Evolutionary conservation across 2,888 invertebrate genomes (phyloP).

Genomic region (Tolmerus cingulatus): DNA sequence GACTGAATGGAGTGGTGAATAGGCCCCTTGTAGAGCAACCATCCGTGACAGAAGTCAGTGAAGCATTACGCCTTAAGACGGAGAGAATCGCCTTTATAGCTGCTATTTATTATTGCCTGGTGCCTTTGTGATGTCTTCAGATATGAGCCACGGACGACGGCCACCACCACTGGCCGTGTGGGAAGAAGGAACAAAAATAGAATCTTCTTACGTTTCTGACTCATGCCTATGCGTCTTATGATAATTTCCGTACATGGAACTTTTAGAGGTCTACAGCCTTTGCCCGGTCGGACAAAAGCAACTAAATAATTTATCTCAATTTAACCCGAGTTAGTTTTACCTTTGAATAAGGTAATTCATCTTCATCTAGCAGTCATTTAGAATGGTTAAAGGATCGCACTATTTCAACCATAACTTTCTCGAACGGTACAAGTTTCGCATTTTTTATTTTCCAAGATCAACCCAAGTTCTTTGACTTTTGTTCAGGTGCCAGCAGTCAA

Average conservation of each 20-base stretch:
- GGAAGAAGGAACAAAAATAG: constrained; percentile 1
- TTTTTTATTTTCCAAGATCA: not conserved
- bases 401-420: not conserved
- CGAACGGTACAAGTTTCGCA: not conserved
- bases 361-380: not conserved
- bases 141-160: not conserved
- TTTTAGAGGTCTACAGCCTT: not conserved
- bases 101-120: constrained; percentile 8
- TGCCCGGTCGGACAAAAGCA: not conserved
- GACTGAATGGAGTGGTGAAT: constrained; percentile 3
- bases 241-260: not conserved
- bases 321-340: not conserved
- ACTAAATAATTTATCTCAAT: not conserved
- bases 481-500: not conserved
- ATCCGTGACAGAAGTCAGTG: constrained; percentile 24
- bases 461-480: not conserved
- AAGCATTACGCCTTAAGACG: not conserved
- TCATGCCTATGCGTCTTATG: not conserved
- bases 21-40: constrained; percentile 15
- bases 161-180: not conserved
- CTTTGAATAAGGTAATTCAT: not conserved
- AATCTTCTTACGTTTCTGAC: not conserved
- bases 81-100: constrained; percentile 11
- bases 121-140: not conserved
- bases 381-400: not conserved